phyloP scores from a whole-genome alignment of 2,797 vertebrate species.

The Sebastes flavidus region DNA sequence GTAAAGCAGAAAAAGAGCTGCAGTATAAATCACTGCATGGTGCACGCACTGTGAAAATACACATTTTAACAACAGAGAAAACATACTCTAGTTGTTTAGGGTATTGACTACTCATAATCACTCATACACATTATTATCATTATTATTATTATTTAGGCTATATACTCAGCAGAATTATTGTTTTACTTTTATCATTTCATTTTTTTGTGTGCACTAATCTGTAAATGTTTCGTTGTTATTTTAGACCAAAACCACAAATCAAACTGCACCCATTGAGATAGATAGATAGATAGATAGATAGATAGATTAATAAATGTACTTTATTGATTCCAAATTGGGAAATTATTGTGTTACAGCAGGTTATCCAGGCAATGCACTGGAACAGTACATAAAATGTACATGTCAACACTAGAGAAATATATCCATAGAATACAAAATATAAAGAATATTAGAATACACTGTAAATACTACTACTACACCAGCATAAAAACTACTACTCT shows the following conservation, averaged over 20 bases:
- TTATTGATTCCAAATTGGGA: no score
- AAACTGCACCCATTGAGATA: not conserved
- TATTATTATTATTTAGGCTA: not conserved
- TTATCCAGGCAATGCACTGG: no score
- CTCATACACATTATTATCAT: not conserved
- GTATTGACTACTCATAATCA: not conserved
- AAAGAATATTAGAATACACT: no score
- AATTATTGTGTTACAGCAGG: not conserved
- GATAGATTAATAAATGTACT: not conserved
- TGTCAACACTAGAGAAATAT: no score
- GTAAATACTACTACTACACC: no score
- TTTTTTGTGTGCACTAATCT: not conserved
- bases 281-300: no score
- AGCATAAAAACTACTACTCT: no score
- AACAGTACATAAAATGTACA: no score
- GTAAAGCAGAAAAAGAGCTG: constrained; percentile 4
- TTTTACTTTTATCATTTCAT: not conserved
- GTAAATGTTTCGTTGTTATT: not conserved
- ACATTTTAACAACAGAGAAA: not conserved
- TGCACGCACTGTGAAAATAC: not conserved
- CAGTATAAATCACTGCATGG: not conserved
- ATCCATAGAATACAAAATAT: no score
- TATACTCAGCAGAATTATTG: not conserved
- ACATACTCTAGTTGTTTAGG: no score
- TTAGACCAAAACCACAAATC: not conserved